Percentiles rank a stretch among this genome's conserved stretches.
Evolutionary conservation across 2,113 vertebrate species (phyloP).

Genomic region (Etheostoma spectabile): DNA sequence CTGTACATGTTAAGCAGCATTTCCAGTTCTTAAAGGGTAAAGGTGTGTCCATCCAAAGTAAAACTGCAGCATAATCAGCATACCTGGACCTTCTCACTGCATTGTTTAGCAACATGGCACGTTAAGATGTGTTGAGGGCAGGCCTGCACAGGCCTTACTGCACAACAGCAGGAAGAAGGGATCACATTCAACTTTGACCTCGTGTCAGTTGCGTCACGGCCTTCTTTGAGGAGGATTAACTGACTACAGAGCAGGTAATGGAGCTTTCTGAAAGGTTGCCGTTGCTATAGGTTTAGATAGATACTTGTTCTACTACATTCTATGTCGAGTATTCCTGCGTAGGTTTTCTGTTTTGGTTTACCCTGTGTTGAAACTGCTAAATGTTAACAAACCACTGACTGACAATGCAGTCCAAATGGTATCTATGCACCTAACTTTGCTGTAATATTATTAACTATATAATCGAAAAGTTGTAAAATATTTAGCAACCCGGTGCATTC

Average conservation of each 20-base stretch:
- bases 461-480: not conserved
- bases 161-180: slow-evolving; percentile 45
- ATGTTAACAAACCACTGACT: not conserved
- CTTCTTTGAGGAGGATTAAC: not conserved
- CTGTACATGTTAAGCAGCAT: slow-evolving; percentile 3
- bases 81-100: slow-evolving; percentile 17
- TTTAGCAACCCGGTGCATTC: not conserved
- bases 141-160: slow-evolving; percentile 37
- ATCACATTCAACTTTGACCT: slow-evolving; percentile 15
- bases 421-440: not conserved
- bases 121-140: slow-evolving; percentile 38
- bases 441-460: too few relatives aligned
- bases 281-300: not conserved
- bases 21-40: slow-evolving; percentile 54
- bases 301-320: not conserved
- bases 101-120: not conserved
- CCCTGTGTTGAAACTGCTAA: not conserved
- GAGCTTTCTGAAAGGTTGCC: not conserved
- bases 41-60: slow-evolving; percentile 52
- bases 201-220: not conserved
- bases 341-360: not conserved
- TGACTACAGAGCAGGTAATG: slow-evolving; percentile 30
- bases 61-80: slow-evolving; percentile 5
- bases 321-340: not conserved
- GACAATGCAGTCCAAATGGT: not conserved